A percentile compares a stretch with the other conserved stretches of the same genome.
Evolutionary conservation across 2,113 vertebrate species (phyloP).

Genomic region (Grammomys surdaster): DNA sequence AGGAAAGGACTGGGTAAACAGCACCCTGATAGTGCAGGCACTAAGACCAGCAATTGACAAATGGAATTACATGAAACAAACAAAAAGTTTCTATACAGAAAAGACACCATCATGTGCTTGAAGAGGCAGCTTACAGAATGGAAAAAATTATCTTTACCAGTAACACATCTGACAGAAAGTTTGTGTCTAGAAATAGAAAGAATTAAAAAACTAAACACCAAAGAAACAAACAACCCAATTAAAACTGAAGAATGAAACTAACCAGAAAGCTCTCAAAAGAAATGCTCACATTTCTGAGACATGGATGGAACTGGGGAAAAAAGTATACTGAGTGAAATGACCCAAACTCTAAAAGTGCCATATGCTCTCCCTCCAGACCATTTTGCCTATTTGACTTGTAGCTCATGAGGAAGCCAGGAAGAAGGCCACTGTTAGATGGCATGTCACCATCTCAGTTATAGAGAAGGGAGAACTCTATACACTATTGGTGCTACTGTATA

Average conservation of each 20-base stretch:
- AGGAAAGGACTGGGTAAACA: not conserved
- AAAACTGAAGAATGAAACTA: not conserved
- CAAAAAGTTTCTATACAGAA: not conserved
- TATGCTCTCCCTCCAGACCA: not conserved
- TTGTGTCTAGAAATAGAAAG: not conserved
- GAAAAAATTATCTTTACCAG: not conserved
- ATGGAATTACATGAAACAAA: not conserved
- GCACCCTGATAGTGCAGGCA: not conserved
- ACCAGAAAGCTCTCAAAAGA: not conserved
- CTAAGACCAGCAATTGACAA: not conserved
- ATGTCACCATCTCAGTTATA: not conserved
- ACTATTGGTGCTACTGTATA: not conserved
- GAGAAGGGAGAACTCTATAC: not conserved
- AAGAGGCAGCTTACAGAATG: not conserved
- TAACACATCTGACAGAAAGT: not conserved
- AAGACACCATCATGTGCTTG: not conserved
- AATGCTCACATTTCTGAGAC: not conserved
- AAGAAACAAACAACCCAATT: not conserved
- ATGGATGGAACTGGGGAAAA: not conserved
- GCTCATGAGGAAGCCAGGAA: not conserved
- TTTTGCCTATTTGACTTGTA: not conserved
- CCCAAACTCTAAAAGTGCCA: not conserved
- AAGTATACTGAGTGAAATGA: not conserved
- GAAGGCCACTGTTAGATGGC: not conserved
- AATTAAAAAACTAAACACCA: not conserved